Base-by-base conservation (phyloP, 2,888 invertebrate species). In the Luperina testacea region DNA sequence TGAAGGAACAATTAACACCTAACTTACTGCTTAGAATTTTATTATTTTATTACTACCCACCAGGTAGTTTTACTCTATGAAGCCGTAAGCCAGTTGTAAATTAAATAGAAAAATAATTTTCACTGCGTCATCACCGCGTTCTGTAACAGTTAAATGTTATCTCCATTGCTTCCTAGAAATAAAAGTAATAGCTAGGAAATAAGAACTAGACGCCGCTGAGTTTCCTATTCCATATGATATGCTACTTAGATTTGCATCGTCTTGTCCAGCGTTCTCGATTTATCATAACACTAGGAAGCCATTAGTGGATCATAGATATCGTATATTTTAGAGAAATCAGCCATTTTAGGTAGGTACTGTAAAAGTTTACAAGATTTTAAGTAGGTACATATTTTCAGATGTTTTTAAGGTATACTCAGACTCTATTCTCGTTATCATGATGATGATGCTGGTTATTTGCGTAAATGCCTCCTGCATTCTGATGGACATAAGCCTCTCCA, bases 181-280 rank as follows among this genome's bases (percentile, higher is more conserved):
- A 75, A 72, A 85, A 68, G 51, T 72, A 70, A 85, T 70, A 67
- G 13, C 53, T 45, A 75, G 82, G 75, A 85, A 82, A 72, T 78
- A 72, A 48, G 38, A 65, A 68, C 15, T 20, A 17, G 17, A 59
- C 45, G 63, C 42, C 15, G 38, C 20, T 64, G 20, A 45, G 24
- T 75, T 84, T 83, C 63, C 73, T 72, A 53, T 65, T 74, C 48
- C 64, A 74, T 72, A 63, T 65, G 51, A 32, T 72, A 32, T 63
- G 68, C 53, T 53, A 64, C 59, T 38, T 48, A 72, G 85, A 81
- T 85, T 65, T 27, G 38, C 42, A 77, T 77, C 72, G 57, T 42
- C 72, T 45, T 48, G 57, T 72, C 61, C 53, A 70, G 45, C 48
- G 38, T 15, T 70, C n/a, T 59, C 51, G 20, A 80, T 76, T 70